Base-by-base conservation (phyloP, 2,888 invertebrate species). In the Phaedon cochleariae region DNA sequence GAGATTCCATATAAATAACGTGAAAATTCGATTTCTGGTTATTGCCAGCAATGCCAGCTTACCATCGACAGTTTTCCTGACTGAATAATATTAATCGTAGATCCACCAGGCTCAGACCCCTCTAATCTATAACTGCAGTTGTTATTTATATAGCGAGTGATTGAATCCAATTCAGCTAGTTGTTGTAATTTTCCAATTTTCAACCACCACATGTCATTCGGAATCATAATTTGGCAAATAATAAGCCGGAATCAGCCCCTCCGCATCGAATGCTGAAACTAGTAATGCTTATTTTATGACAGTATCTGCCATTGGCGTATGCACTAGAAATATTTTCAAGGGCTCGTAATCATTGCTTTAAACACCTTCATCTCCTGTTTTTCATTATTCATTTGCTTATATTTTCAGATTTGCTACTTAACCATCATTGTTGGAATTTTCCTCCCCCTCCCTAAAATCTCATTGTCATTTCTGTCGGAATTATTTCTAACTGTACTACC, bases 101-200 rank as follows among this genome's bases (percentile, higher is more conserved):
- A 9, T 20, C 34, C 20, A 59, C 15, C 53, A 48, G 34, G 18
- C 58, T 29, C n/a, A 53, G 41, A 51, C 59, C 58, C 59, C 59
- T 62, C 29, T 37, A 60, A 15, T 41, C 3, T 4, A 41, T 4
- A 41, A 15, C 41, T 41, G 15, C 41, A 41, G 15, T 41, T 41
- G 15, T 41, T 41, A 41, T 41, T 41, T 41, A 41, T 41, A 41
- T 15, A 41, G 63, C 67, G 62, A 67, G 69, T 68, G 70, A 55
- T 68, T 64, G 55, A 65, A 61, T 67, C 21, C 29, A 58, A 58
- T 65, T 59, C 45, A 62, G 68, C 67, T 69, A 69, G 67, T 67
- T 57, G 69, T 67, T 68, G 70, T 74, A 71, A 75, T 75, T 75
- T 75, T 73, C 70, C 69, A 72, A 74, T 75, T 74, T 74, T 74